Conservation (phyloP, 1,140 invertebrate genomes). For the Brachionus asplanchnoidis region DNA sequence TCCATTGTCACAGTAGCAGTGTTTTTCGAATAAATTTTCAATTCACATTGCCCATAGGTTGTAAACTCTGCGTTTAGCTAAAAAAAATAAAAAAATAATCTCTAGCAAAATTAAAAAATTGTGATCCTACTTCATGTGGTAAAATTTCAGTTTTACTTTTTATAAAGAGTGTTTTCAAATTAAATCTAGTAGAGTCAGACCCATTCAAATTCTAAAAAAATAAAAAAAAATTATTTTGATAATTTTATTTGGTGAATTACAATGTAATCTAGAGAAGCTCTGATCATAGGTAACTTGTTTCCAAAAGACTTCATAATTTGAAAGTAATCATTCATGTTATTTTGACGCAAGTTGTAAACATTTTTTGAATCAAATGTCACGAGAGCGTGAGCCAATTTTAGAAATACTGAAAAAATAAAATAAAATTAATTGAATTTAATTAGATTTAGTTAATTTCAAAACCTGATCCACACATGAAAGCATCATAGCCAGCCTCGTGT, state of each 20-base stretch:
- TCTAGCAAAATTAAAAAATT: background rate
- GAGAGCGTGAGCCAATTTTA: slow-evolving; percentile 60
- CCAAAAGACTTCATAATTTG: slow-evolving; percentile 56
- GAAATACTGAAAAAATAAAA: slow-evolving; percentile 53
- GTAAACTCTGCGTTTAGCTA: slow-evolving; percentile 17
- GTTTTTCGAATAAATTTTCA: slow-evolving; percentile 3
- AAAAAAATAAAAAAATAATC: background rate
- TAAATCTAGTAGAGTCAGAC: background rate
- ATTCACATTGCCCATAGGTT: slow-evolving; percentile 16
- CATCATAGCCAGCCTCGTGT: slow-evolving; percentile 73
- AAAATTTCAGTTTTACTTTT: slow-evolving; percentile 9
- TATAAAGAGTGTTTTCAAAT: slow-evolving; percentile 9
- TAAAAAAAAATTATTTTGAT: too few species aligned
- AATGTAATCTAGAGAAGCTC: slow-evolving; percentile 55
- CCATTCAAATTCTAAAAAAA: slow-evolving; percentile 15
- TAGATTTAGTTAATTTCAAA: slow-evolving; percentile 39
- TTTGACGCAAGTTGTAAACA: slow-evolving; percentile 43
- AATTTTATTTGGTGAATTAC: slow-evolving; percentile 43
- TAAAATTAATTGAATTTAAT: slow-evolving; percentile 26
- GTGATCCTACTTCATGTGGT: background rate
- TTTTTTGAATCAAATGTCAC: slow-evolving; percentile 46
- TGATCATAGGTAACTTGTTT: slow-evolving; percentile 65
- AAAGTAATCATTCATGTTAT: slow-evolving; percentile 61
- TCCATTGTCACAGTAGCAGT: background rate
- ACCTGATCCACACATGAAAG: slow-evolving; percentile 66